Evolutionary conservation across 2,888 invertebrate species (phyloP).

Genomic region (Thereva nobilitata): DNA sequence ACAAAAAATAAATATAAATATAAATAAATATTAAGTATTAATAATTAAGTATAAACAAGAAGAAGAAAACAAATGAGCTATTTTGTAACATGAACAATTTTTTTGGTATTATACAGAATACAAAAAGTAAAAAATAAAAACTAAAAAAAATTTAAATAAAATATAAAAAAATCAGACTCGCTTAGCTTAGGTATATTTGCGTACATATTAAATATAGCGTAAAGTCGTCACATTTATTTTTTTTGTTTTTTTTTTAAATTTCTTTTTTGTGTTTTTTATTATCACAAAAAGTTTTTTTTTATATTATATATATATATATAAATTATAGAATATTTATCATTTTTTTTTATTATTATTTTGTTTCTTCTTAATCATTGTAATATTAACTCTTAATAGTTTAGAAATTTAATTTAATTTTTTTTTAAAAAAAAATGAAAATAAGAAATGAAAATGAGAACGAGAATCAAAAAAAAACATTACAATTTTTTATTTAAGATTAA

Average conservation of each 20-base stretch:
- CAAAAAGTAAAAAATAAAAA: too few relatives aligned
- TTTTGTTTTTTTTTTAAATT: neutral
- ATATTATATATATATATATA: too few relatives aligned
- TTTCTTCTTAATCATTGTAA: too few relatives aligned
- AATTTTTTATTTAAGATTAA: conserved; percentile 23
- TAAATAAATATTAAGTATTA: conserved; percentile 13
- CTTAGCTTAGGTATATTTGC: conserved; percentile 6
- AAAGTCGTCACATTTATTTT: neutral
- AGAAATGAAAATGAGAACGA: neutral
- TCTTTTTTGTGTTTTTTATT: neutral
- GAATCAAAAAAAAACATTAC: conserved; percentile 12
- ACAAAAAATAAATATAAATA: conserved; percentile 22
- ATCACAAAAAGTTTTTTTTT: neutral
- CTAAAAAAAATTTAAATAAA: conserved; percentile 10
- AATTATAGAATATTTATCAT: too few relatives aligned
- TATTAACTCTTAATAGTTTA: too few relatives aligned
- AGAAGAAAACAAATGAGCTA: neutral
- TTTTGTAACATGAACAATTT: conserved; percentile 29
- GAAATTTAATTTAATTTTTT: too few relatives aligned
- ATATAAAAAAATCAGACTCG: conserved; percentile 1
- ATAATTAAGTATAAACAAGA: conserved; percentile 6
- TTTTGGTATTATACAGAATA: neutral
- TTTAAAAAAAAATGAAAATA: too few relatives aligned
- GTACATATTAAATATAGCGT: neutral
- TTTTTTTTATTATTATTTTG: too few relatives aligned